Evolutionary conservation across 2,888 invertebrate species (phyloP).

Genomic region (Nipponacmea schrenckii): DNA sequence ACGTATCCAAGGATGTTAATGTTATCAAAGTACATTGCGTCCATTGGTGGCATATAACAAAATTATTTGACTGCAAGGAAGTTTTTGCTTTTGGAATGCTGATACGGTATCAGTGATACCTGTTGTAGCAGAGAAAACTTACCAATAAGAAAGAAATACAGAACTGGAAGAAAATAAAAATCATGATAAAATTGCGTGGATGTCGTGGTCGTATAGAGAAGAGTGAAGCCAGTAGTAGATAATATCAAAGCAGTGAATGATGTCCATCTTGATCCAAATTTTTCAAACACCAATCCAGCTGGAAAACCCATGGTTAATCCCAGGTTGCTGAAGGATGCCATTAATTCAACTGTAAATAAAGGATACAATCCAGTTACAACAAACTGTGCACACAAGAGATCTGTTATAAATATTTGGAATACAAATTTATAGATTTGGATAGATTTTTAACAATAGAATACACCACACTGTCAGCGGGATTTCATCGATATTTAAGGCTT

Average conservation of each 20-base stretch:
- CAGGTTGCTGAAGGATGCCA: constrained; percentile 24
- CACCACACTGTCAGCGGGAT: too few relatives aligned
- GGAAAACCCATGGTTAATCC: constrained; percentile 25
- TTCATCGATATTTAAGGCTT: too few relatives aligned
- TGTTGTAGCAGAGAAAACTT: not conserved
- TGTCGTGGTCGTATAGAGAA: constrained; percentile 23
- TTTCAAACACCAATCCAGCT: constrained; percentile 24
- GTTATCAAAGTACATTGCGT: too few relatives aligned
- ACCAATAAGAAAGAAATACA: constrained; percentile 22
- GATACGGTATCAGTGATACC: too few relatives aligned
- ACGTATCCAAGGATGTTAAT: too few relatives aligned
- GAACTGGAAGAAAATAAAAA: constrained; percentile 5
- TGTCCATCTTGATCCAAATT: constrained; percentile 22
- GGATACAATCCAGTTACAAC: not conserved
- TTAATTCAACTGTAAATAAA: constrained; percentile 25
- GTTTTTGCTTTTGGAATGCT: too few relatives aligned
- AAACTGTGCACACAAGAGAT: too few relatives aligned
- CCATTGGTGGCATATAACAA: too few relatives aligned
- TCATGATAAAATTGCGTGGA: constrained; percentile 12
- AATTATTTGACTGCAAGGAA: too few relatives aligned
- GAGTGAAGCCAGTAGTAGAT: constrained; percentile 15
- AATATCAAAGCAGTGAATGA: constrained; percentile 20
- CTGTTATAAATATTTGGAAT: too few relatives aligned
- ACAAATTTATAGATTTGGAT: not conserved
- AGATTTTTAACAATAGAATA: too few relatives aligned